Evolutionary conservation across 2,113 vertebrate genomes (phyloP).

Genomic region (Herpetotheres cachinnans): DNA sequence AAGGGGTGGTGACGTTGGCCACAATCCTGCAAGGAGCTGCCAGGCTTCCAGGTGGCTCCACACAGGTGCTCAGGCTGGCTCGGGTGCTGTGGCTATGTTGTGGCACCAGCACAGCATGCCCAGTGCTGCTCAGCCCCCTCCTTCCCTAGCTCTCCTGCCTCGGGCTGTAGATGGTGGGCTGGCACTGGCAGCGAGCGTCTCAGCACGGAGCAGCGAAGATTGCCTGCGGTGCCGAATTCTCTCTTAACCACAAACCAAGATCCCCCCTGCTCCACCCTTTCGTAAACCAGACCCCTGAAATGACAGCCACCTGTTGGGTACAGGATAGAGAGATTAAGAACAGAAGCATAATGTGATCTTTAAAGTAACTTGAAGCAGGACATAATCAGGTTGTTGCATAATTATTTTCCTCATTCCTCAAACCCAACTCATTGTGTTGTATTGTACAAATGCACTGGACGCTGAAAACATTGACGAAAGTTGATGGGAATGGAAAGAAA

Average conservation of each 20-base stretch:
- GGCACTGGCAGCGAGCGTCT: not conserved
- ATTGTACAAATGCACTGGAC: not conserved
- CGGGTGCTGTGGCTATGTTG: not conserved
- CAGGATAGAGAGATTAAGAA: not conserved
- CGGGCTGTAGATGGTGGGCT: accelerated
- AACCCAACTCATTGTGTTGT: not conserved
- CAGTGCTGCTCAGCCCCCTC: not conserved
- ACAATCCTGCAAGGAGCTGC: not conserved
- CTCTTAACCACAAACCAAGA: not conserved
- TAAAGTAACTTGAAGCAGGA: not conserved
- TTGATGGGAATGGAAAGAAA: not conserved
- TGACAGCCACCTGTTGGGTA: not conserved
- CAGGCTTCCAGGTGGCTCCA: not conserved
- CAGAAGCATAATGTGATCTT: not conserved
- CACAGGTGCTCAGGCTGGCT: not conserved
- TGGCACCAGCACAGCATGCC: not conserved
- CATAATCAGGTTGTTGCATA: not conserved
- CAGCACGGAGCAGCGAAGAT: not conserved
- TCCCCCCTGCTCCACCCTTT: not conserved
- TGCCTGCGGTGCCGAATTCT: not conserved
- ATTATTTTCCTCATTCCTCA: conserved; percentile 54
- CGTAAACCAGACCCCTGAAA: not conserved
- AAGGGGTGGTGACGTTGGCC: not conserved
- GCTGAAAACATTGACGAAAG: not conserved
- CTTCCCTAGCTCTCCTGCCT: not conserved